A percentile compares a stretch with the other conserved stretches of the same genome.
These are phyloP conservation scores for Alligator sinensis DNA, from an alignment of 2,113 vertebrate genomes.

Conservation along the genomic window DNA sequence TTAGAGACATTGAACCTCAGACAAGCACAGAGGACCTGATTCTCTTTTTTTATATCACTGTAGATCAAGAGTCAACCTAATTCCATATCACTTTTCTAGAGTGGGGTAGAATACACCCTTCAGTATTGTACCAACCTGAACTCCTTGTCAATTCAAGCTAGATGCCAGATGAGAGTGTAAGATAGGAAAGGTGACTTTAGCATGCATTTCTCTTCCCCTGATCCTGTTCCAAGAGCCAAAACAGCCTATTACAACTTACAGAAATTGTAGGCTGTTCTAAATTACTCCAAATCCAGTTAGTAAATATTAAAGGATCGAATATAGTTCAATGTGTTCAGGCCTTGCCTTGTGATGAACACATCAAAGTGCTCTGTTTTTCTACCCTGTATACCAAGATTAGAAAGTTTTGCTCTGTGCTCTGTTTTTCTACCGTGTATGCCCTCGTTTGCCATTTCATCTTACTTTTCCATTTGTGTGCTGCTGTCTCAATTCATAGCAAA, in stretches of 20 bases:
- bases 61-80: background rate
- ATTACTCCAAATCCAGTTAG: conserved; percentile 55
- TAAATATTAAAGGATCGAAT: conserved; percentile 42
- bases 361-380: conserved; percentile 8
- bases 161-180: background rate
- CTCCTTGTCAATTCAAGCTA: background rate
- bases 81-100: background rate
- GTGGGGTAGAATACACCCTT: background rate
- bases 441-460: too few relatives aligned
- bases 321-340: conserved; percentile 47
- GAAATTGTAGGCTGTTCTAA: conserved; percentile 32
- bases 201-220: background rate
- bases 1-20: background rate
- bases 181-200: background rate
- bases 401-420: background rate
- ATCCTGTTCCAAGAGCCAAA: background rate
- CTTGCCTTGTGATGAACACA: background rate
- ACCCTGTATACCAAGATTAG: background rate
- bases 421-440: background rate
- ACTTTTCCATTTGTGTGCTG: too few relatives aligned
- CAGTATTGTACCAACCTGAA: background rate
- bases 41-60: background rate
- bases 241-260: too few relatives aligned
- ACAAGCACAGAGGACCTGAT: background rate
- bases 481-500: too few relatives aligned